Evolutionary conservation across 2,113 vertebrate species (phyloP).

Genomic region (Poeciliopsis turrubarensis): DNA sequence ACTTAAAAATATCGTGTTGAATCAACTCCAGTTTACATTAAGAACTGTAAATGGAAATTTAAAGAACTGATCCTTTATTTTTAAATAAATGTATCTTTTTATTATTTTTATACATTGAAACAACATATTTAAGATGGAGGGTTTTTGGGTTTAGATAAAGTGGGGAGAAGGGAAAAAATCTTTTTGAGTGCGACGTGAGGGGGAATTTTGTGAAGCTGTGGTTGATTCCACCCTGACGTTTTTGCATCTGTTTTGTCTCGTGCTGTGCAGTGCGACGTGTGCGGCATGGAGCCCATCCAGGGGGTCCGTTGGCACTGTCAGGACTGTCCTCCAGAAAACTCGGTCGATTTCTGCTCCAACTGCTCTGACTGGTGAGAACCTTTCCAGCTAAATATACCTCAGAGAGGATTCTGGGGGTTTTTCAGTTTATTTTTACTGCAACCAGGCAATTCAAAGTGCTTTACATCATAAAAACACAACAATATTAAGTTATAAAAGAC

Average conservation of each 20-base stretch:
- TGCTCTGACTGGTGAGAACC: slow-evolving; percentile 94
- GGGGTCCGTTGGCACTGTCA: slow-evolving; percentile 97
- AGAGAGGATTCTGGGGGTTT: neutral
- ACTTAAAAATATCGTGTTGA: neutral
- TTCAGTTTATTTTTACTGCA: no score
- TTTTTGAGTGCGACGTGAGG: neutral
- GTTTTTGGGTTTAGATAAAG: neutral
- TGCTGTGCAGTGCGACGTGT: slow-evolving; percentile 89
- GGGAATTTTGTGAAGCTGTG: neutral
- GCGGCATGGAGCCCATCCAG: slow-evolving; percentile 93
- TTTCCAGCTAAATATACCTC: neutral
- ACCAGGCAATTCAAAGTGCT: no score
- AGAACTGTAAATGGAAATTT: neutral
- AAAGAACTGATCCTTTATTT: neutral
- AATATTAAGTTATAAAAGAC: no score
- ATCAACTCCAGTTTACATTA: neutral
- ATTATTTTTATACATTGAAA: no score
- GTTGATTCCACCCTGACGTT: neutral
- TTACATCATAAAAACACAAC: no score
- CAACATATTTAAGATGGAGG: neutral
- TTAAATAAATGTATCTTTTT: neutral
- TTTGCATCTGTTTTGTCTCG: neutral
- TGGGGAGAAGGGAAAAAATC: neutral
- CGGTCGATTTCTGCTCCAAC: slow-evolving; percentile 94
- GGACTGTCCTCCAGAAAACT: slow-evolving; percentile 92